A percentile compares a stretch with the other conserved stretches of the same genome.
Evolutionary conservation across 2,888 invertebrate species (phyloP).

Genomic region (Pelosia muscerda): DNA sequence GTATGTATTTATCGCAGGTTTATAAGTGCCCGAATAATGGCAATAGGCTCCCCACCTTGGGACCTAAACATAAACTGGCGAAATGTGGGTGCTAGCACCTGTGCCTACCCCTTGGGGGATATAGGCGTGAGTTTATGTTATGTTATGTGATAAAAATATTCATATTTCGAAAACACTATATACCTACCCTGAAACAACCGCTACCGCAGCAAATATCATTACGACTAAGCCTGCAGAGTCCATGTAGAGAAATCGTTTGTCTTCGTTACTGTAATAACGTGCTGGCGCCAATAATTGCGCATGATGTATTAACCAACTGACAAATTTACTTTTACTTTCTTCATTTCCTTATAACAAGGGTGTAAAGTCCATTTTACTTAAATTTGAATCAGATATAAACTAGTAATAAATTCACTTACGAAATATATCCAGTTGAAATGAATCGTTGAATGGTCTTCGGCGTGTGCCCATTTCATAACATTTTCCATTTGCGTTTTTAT

Average conservation of each 20-base stretch:
- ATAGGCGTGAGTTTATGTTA: too few relatives aligned
- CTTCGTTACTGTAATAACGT: slow-evolving; percentile 59
- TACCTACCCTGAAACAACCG: slow-evolving; percentile 33
- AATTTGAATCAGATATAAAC: not conserved
- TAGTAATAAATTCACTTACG: slow-evolving; percentile 42
- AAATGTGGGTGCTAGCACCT: too few relatives aligned
- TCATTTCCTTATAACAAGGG: slow-evolving; percentile 5
- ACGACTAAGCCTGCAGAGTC: slow-evolving; percentile 37
- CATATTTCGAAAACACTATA: slow-evolving; percentile 27
- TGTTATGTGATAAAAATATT: too few relatives aligned
- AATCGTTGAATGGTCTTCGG: slow-evolving; percentile 36
- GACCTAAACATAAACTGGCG: too few relatives aligned
- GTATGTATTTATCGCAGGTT: too few relatives aligned
- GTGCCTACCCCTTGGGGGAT: too few relatives aligned
- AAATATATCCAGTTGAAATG: slow-evolving; percentile 41
- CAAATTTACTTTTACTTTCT: slow-evolving; percentile 12
- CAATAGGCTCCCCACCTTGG: too few relatives aligned
- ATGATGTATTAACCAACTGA: slow-evolving; percentile 52
- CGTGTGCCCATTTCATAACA: slow-evolving; percentile 28
- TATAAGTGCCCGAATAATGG: too few relatives aligned
- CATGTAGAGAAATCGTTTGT: slow-evolving; percentile 58
- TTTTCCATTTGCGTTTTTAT: slow-evolving; percentile 41
- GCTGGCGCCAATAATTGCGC: slow-evolving; percentile 56
- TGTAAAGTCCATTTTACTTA: slow-evolving; percentile 21
- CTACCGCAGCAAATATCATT: slow-evolving; percentile 35